Evolutionary conservation across 2,888 invertebrate species (phyloP).

Genomic region (Thymelicus sylvestris): DNA sequence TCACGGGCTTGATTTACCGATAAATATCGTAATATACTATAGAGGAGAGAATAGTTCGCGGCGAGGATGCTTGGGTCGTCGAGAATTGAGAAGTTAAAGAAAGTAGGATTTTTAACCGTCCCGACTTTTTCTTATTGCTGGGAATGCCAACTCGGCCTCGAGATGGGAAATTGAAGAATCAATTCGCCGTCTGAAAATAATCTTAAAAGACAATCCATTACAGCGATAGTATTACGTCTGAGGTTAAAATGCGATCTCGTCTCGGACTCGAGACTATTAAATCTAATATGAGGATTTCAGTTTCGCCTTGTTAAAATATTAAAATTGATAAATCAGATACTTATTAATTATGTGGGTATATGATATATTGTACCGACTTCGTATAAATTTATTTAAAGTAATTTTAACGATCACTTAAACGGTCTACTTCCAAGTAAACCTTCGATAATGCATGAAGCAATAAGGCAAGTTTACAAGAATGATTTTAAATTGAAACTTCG

Average conservation of each 20-base stretch:
- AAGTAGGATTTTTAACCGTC: slow-evolving; percentile 44
- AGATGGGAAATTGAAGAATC: slow-evolving; percentile 51
- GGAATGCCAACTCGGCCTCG: slow-evolving; percentile 37
- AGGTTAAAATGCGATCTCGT: slow-evolving; percentile 8
- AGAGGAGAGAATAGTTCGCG: slow-evolving; percentile 54
- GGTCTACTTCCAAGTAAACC: too few relatives aligned
- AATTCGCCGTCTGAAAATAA: slow-evolving; percentile 33
- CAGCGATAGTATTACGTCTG: slow-evolving; percentile 5
- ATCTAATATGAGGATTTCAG: background rate
- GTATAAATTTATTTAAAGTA: too few relatives aligned
- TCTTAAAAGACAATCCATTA: slow-evolving; percentile 23
- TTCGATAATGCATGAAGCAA: too few relatives aligned
- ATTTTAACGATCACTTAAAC: too few relatives aligned
- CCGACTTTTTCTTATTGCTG: slow-evolving; percentile 44
- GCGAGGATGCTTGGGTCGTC: slow-evolving; percentile 50
- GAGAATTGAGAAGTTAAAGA: slow-evolving; percentile 65
- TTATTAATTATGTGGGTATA: too few relatives aligned
- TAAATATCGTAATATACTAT: slow-evolving; percentile 65
- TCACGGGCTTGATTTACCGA: slow-evolving; percentile 39
- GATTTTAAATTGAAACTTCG: slow-evolving; percentile 1
- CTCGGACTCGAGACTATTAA: background rate
- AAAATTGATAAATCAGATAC: background rate
- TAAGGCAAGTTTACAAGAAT: too few relatives aligned
- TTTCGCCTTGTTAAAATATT: background rate
- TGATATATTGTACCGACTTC: too few relatives aligned